Evolutionary conservation across 30 jellyfish, hydroid and myxozoan genomes (phyloP), one percentile per base, ranked within the genome.

Genomic region (Rhopilema esculentum): DNA sequence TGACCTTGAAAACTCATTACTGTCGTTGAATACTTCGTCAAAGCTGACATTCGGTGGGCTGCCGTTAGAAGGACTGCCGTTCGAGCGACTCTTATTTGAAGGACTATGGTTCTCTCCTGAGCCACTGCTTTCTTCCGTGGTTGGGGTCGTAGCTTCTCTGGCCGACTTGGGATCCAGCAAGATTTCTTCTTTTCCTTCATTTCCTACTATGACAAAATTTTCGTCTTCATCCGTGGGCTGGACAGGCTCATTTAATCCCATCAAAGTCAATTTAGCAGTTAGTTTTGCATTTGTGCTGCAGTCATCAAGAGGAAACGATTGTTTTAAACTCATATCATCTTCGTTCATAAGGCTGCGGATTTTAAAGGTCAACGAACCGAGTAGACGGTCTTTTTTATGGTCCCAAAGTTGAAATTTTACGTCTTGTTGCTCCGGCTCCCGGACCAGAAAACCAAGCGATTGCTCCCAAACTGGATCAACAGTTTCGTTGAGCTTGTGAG

Each of bases 351-450:
- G 91, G 12, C 71, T 75, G 9, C 89, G 27, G 61, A 94, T 79
- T 50, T 76, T 80, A 77, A 72, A 82, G 4, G 77, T 69, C 12
- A 88, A 31, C 25, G 93, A 71, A 12, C 98, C 98, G 23, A 94
- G 95, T 66, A 97, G 77, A 48, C 93, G 92, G 75, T 94, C 97
- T 52, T 79, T 94, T 30, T 83, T 87, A 69, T 89, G 91, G 76
- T 94, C 98, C 88, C 84, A 78, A 18, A 94, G 80, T 68, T 89
- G 88, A 22, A 75, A 75, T 75, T 90, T 82, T 18, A 83, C 86
- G 8, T 78, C 97, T 71, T 90, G 97, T 27, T 81, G 83, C 28
- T 90, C 97, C 65, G 97, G 97, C 30, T 90, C 97, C 29, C 82
- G 92, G 21, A 90, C 92, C 1, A 81, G 85, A 49, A 82, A 90